Conservation (phyloP, 2,113 vertebrate species). For the Empidonax alnorum region DNA sequence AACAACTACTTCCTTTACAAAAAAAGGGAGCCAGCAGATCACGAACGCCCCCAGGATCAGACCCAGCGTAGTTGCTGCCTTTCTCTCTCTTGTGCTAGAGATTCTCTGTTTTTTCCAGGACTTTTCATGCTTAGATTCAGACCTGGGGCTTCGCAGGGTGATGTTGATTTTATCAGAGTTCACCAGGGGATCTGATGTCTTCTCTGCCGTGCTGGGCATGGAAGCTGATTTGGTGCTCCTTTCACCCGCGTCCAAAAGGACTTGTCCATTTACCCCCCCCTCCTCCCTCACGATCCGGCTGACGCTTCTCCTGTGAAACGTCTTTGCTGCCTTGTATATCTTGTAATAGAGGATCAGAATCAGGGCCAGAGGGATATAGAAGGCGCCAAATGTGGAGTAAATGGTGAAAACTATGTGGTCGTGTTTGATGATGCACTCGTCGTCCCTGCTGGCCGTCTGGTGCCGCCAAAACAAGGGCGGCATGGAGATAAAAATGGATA, state of each 20-base stretch:
- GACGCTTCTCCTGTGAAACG: conserved; percentile 88
- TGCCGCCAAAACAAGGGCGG: conserved; percentile 93
- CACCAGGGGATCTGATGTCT: conserved; percentile 89
- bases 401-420: conserved; percentile 91
- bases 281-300: conserved; percentile 87
- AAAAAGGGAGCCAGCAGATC: conserved; percentile 98
- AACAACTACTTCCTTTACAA: conserved; percentile 95
- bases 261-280: conserved; percentile 83
- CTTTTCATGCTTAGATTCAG: conserved; percentile 82
- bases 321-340: conserved; percentile 96
- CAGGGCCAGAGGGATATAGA: conserved; percentile 93
- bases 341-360: conserved; percentile 99
- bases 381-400: conserved; percentile 95
- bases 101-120: conserved; percentile 88
- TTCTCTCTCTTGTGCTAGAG: conserved; percentile 90
- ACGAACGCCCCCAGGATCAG: conserved; percentile 96
- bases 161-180: conserved; percentile 84
- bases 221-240: conserved; percentile 79
- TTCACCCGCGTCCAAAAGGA: conserved; percentile 83
- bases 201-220: conserved; percentile 81
- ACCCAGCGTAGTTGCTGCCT: conserved; percentile 92
- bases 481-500: conserved; percentile 94
- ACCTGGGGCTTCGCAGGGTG: conserved; percentile 74
- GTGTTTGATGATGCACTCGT: conserved; percentile 93
- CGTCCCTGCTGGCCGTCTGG: conserved; percentile 80